These are phyloP conservation scores for Enteromius afrohamiltoni DNA, from an alignment of 2,797 vertebrate species.

Conservation along the genomic window DNA sequence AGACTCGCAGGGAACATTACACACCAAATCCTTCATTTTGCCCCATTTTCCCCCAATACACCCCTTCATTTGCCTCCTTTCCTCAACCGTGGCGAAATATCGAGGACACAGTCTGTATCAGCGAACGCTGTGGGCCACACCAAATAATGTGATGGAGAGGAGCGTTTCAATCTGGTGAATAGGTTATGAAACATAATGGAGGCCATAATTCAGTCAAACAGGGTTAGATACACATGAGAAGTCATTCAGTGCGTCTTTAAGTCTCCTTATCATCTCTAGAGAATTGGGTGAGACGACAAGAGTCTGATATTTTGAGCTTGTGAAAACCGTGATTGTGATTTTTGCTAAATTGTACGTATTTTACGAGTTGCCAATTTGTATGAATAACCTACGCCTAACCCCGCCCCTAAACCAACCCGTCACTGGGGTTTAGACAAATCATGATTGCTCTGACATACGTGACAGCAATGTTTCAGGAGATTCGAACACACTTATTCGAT, in stretches of 20 bases:
- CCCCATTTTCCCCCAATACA: constrained; percentile 68
- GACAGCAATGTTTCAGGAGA: too few relatives aligned
- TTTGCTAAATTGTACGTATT: too few relatives aligned
- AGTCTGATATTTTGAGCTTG: neutral
- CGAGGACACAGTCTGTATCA: constrained; percentile 1
- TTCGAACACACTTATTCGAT: too few relatives aligned
- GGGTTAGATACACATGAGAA: constrained; percentile 37
- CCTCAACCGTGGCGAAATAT: constrained; percentile 18
- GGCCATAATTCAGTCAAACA: constrained; percentile 1
- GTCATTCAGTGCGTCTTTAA: constrained; percentile 18
- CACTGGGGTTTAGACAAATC: too few relatives aligned
- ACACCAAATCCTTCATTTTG: constrained; percentile 73
- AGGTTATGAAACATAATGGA: constrained; percentile 30
- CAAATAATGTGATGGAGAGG: constrained; percentile 13
- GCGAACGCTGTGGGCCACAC: neutral
- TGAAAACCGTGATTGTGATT: neutral
- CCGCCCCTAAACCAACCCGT: too few relatives aligned
- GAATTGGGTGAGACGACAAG: neutral
- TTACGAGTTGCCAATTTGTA: too few relatives aligned
- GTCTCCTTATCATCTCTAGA: neutral
- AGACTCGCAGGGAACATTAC: constrained; percentile 53
- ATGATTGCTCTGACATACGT: too few relatives aligned
- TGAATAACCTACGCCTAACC: too few relatives aligned
- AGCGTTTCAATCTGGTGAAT: neutral
- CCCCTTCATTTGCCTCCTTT: constrained; percentile 41